phyloP scores from a whole-genome alignment of 2,797 vertebrate species.

The Phoebastria nigripes region DNA sequence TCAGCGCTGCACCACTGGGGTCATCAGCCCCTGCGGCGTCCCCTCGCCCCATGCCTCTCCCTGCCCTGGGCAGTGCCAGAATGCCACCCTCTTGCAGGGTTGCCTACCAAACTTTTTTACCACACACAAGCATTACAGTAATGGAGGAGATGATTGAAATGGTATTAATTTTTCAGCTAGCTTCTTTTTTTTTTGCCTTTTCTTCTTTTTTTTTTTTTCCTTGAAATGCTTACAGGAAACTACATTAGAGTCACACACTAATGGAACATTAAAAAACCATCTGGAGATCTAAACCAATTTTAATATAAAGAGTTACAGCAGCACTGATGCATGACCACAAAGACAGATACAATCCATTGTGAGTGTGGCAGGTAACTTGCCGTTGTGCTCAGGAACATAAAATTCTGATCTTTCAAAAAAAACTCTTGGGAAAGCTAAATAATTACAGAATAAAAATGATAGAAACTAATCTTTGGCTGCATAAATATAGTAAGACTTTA shows the following conservation, averaged over 20 bases:
- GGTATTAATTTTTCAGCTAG: background rate
- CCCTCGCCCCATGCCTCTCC: background rate
- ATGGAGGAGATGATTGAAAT: background rate
- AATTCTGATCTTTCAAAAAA: background rate
- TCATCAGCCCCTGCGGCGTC: background rate
- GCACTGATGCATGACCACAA: background rate
- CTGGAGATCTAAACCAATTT: background rate
- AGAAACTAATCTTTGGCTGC: background rate
- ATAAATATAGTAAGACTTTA: background rate
- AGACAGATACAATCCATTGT: background rate
- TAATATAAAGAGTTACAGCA: background rate
- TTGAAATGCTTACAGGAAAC: background rate
- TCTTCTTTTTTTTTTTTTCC: fast-evolving
- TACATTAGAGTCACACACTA: background rate
- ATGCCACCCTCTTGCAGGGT: background rate
- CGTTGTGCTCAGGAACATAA: background rate
- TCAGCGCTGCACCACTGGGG: fast-evolving
- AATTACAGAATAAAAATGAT: background rate
- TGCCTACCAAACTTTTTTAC: background rate
- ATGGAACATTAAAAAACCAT: background rate
- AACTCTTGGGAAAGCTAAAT: background rate
- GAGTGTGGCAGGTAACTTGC: background rate
- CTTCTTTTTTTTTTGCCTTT: background rate
- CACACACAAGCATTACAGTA: background rate
- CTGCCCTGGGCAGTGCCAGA: background rate